Conservation (phyloP, 2,888 invertebrate genomes). For the Stegana nigrithorax region DNA sequence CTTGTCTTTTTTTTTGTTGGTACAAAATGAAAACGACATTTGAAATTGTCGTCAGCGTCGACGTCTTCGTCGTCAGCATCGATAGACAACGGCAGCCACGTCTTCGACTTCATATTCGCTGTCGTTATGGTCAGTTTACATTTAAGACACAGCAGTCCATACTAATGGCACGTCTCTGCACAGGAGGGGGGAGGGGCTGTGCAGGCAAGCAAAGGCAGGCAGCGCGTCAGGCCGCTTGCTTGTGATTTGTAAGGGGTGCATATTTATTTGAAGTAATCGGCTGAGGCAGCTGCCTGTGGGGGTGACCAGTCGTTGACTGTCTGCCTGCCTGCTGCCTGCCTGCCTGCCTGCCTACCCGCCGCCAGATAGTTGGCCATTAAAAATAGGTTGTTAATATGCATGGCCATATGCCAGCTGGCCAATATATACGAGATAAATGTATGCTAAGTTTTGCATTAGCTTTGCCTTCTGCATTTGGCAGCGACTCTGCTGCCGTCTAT, state of each 20-base stretch:
- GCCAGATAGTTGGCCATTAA: conserved; percentile 35
- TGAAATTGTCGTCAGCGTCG: neutral
- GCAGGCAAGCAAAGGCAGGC: neutral
- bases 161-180: neutral
- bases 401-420: conserved; percentile 53
- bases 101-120: conserved; percentile 25
- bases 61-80: neutral
- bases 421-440: conserved; percentile 13
- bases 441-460: conserved; percentile 40
- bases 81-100: conserved; percentile 28
- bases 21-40: conserved; percentile 19
- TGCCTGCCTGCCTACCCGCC: conserved; percentile 16
- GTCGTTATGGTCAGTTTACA: conserved; percentile 34
- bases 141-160: conserved; percentile 28
- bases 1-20: neutral
- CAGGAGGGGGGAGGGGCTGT: neutral
- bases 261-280: conserved; percentile 9
- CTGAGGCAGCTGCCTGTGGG: neutral
- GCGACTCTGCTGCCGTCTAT: neutral
- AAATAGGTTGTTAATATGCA: conserved; percentile 65
- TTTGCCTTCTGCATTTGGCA: no score
- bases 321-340: conserved; percentile 31
- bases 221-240: no score
- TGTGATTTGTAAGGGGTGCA: conserved; percentile 5
- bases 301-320: neutral